Percentiles rank a stretch among this genome's conserved stretches.
Conservation (phyloP, 1,140 invertebrate genomes). For the Mylabris phalerata region DNA sequence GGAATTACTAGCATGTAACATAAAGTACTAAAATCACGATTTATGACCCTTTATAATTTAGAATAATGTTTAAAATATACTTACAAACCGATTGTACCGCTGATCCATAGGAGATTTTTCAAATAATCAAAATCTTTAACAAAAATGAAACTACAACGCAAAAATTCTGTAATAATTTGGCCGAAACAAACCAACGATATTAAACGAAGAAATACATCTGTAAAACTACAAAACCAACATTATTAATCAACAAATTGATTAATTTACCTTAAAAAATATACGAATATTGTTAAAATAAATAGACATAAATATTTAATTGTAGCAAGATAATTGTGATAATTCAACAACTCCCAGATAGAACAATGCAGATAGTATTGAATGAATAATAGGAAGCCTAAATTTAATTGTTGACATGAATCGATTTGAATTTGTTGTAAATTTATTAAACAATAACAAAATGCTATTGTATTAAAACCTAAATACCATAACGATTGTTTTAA, state of each 20-base stretch:
- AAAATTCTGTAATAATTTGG: slow-evolving; percentile 7
- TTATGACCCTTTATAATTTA: neutral
- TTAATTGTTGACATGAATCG: slow-evolving; percentile 4
- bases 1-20: slow-evolving; percentile 12
- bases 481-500: slow-evolving; percentile 15
- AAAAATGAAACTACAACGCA: neutral
- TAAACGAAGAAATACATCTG: slow-evolving; percentile 14
- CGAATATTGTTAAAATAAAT: slow-evolving; percentile 7
- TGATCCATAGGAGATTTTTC: neutral
- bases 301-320: neutral
- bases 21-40: slow-evolving; percentile 9
- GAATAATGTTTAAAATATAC: neutral
- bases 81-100: slow-evolving; percentile 12
- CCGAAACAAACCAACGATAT: slow-evolving; percentile 3
- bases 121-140: slow-evolving; percentile 1
- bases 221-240: slow-evolving; percentile 8
- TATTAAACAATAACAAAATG: slow-evolving; percentile 14
- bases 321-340: neutral
- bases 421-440: slow-evolving; percentile 6
- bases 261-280: slow-evolving; percentile 18
- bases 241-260: neutral
- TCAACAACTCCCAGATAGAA: slow-evolving; percentile 3
- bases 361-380: slow-evolving; percentile 11
- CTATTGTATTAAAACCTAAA: slow-evolving; percentile 18
- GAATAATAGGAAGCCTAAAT: slow-evolving; percentile 15